Evolutionary conservation across 2,113 vertebrate genomes (phyloP), one percentile per base, ranked within the genome.

Genomic region (Alligator sinensis): DNA sequence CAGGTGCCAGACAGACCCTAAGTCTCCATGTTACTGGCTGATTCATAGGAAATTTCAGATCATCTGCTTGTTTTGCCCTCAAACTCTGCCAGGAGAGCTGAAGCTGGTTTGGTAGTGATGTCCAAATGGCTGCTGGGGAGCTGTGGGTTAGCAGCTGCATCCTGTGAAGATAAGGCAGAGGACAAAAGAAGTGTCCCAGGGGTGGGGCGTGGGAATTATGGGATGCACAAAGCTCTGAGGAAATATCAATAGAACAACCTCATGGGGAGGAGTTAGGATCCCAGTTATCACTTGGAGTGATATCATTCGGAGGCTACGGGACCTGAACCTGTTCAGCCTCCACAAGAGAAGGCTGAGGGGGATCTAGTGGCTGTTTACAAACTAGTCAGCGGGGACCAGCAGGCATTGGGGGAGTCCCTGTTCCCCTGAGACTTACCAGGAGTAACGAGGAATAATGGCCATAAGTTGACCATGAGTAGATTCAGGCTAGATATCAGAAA

Each of bases 81-180:
- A n/a, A 59, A 91, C 38, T 93, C 17, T 63, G 68, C 15, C 21
- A 84, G 28, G 77, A 85, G 74, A 72, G 38, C 30, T 77, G 58
- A 63, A 80, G 55, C 70, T 81, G 24, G 68, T 34, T 84, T 79
- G 84, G 18, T 64, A 90, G 55, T 82, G 64, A 77, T 0, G 9
- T 38, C 58, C 27, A 82, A 81, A 77, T 17, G 64, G 9, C 27
- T 81, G 81, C 18, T 93, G 78, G 86, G 57, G 54, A 75, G 19
- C 34, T 72, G 28, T 34, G 30, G 3, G 34, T 75, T 76, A 66
- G 11, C 60, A 18, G 57, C 7, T 75, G 12, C 34, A 13, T 91
- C 86, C 96, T 96, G 86, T 79, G 63, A 90, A 96, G 74, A 94
- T 28, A 92, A 79, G 38, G 34, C 5, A 77, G 90, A 85, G 8